Evolutionary conservation across 2,888 invertebrate genomes (phyloP), one percentile per base, ranked within the genome.

Genomic region (Adelphocoris suturalis): DNA sequence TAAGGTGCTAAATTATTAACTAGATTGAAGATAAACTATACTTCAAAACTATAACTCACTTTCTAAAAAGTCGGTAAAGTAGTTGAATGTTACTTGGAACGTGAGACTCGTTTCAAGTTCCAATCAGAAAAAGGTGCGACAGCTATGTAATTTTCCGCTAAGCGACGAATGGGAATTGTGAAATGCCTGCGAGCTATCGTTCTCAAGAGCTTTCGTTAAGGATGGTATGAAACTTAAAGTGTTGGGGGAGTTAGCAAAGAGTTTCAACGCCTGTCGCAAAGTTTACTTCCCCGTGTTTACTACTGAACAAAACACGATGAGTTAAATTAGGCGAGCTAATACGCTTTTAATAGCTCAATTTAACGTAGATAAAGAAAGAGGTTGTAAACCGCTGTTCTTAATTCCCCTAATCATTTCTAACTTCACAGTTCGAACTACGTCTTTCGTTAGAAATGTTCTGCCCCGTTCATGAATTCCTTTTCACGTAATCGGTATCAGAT

Each of bases 311-410:
- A 78, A 78, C 68, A 47, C 78, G 78, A 78, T 47, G 78, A 78
- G 78, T 78, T 46, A 78, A 78, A 78, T 78, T 78, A 78, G 46
- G 78, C 78, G 78, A 14, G 37, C 46, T 78, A 46, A 78, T 78
- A 37, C 46, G 28, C 46, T 78, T 78, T 46, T 78, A 46, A 46
- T 47, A 46, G 78, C 78, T 78, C 37, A 68, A 68, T 68, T 68
- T 68, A 68, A 68, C 61, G 61, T 9, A 16, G 61, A 61, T 61
- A 61, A 61, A 61, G 61, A 61, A 61, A 9, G 52, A 13, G 61
- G 61, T 19, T n/a, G 61, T 61, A 61, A 61, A 61, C 61, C 16
- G 16, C 9, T 61, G 61, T 61, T 61, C 61, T 61, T 61, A 19
- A 61, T 61, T 61, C n/a, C n/a, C 61, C 61, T 61, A 61, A 61